Evolutionary conservation across 2,888 invertebrate species (phyloP).

Genomic region (Amblyjoppa proteus): DNA sequence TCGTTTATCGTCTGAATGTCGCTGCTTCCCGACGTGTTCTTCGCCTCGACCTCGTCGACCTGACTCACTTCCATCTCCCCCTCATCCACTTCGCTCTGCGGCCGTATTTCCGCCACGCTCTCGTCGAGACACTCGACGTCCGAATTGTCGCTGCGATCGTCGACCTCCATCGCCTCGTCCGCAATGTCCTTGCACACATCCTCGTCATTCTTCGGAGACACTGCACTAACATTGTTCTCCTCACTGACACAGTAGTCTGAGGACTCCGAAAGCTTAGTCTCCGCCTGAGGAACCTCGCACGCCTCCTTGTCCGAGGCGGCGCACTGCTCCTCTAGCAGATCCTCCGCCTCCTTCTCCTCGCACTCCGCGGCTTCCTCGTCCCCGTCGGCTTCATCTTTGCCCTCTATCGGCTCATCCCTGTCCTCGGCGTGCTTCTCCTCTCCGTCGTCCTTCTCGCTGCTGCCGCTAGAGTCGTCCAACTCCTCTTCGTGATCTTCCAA

Average conservation of each 20-base stretch:
- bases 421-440: constrained; percentile 75
- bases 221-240: constrained; percentile 85
- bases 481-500: constrained; percentile 79
- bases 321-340: constrained; percentile 41
- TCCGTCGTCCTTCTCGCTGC: constrained; percentile 66
- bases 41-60: constrained; percentile 83
- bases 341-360: constrained; percentile 63
- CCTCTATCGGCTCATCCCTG: constrained; percentile 75
- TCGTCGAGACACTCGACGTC: constrained; percentile 84
- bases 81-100: constrained; percentile 65
- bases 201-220: constrained; percentile 74
- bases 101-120: constrained; percentile 73
- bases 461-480: constrained; percentile 68
- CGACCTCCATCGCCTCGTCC: constrained; percentile 80
- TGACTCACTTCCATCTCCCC: constrained; percentile 72
- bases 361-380: constrained; percentile 73
- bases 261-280: constrained; percentile 72
- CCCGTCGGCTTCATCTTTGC: constrained; percentile 68
- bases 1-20: constrained; percentile 74
- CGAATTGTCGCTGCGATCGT: constrained; percentile 80
- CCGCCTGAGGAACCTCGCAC: constrained; percentile 48
- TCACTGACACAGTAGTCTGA: constrained; percentile 85
- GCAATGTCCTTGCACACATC: constrained; percentile 49
- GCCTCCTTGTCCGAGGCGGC: constrained; percentile 54
- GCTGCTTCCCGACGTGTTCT: constrained; percentile 68